A percentile compares a stretch with the other conserved stretches of the same genome.
Conservation (phyloP, 2,113 vertebrate genomes). For the Myotis brandtii region DNA sequence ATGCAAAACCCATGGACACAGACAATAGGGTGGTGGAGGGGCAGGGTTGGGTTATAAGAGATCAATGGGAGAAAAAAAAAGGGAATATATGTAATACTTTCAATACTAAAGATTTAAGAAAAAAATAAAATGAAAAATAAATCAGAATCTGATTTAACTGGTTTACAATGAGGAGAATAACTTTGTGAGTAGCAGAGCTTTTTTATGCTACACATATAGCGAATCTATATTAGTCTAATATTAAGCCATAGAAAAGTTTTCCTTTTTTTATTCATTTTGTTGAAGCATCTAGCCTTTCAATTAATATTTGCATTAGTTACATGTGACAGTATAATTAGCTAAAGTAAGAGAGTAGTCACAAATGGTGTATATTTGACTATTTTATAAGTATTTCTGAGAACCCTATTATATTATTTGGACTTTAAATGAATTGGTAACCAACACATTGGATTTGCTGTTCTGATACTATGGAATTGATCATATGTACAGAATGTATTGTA, state of each 20-base stretch:
- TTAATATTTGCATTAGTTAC: not conserved
- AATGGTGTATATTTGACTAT: not conserved
- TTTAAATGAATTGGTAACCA: not conserved
- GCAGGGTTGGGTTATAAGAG: too few species aligned
- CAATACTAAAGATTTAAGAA: too few species aligned
- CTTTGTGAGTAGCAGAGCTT: not conserved
- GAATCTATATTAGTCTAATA: not conserved
- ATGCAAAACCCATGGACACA: too few species aligned
- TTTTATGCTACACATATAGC: conserved; percentile 3
- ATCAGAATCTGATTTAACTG: conserved; percentile 51
- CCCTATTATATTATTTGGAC: not conserved
- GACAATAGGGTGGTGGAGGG: too few species aligned
- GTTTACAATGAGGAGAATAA: conserved; percentile 18
- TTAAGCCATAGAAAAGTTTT: not conserved
- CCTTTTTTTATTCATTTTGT: conserved; percentile 4
- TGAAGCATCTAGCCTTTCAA: not conserved
- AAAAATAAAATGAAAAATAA: conserved; percentile 47
- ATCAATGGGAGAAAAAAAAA: too few species aligned
- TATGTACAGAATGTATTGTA: not conserved
- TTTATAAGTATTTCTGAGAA: not conserved
- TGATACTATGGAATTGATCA: not conserved
- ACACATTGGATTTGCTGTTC: not conserved
- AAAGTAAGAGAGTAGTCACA: not conserved
- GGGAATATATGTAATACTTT: too few species aligned
- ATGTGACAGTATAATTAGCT: not conserved